Conservation (phyloP, 1,140 invertebrate genomes). For the Hylaeus volcanicus region DNA sequence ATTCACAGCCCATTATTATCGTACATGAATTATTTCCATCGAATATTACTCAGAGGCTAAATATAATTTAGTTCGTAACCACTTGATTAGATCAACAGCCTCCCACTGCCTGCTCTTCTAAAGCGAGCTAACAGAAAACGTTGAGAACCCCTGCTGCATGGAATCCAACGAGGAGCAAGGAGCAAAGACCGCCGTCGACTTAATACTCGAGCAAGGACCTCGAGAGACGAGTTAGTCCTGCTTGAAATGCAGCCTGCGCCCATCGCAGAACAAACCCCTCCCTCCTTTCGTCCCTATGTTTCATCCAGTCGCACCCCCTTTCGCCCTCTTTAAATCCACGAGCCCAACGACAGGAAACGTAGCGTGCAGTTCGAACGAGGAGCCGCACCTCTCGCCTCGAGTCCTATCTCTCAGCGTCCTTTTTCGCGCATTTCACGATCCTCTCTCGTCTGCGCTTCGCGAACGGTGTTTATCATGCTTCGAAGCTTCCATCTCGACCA, state of each 20-base stretch:
- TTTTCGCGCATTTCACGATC: background rate
- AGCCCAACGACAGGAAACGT: constrained; percentile 23
- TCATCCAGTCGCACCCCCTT: constrained; percentile 1
- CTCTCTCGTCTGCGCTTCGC: background rate
- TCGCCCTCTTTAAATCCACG: background rate
- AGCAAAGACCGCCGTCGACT: constrained; percentile 54
- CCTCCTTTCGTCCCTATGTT: constrained; percentile 36
- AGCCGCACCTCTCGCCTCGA: constrained; percentile 14
- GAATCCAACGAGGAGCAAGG: constrained; percentile 22
- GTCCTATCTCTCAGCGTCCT: constrained; percentile 42
- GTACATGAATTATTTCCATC: too few relatives aligned
- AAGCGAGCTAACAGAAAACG: background rate
- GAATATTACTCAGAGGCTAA: too few relatives aligned
- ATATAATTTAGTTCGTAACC: too few relatives aligned
- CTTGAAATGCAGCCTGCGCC: constrained; percentile 70
- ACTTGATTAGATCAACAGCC: too few relatives aligned
- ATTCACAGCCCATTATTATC: too few relatives aligned
- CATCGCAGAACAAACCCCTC: constrained; percentile 64
- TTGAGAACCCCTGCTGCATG: background rate
- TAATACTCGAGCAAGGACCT: constrained; percentile 63
- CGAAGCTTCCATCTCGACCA: too few relatives aligned
- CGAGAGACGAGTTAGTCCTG: constrained; percentile 61
- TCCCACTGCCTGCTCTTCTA: too few relatives aligned
- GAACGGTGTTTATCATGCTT: too few relatives aligned
- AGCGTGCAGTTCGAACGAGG: constrained; percentile 34